phyloP scores from a whole-genome alignment of 2,113 vertebrate species.

The Rousettus leschenaultii region DNA sequence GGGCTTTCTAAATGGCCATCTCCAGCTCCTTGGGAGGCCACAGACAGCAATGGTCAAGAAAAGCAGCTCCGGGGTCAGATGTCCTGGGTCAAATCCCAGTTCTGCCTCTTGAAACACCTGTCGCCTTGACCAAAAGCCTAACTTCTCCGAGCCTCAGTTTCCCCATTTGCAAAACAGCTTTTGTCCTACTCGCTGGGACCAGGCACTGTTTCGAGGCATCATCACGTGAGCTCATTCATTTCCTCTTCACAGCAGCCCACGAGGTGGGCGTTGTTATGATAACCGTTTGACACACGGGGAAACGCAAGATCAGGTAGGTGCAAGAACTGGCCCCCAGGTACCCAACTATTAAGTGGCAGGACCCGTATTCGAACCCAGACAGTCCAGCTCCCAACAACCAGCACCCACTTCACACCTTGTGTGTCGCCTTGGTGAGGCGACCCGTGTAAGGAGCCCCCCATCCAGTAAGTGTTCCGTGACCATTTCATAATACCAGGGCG shows the following conservation, averaged over 20 bases:
- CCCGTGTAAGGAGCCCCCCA: not conserved
- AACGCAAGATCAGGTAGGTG: too few relatives aligned
- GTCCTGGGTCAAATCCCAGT: not conserved
- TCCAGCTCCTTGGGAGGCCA: not conserved
- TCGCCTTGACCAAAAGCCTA: not conserved
- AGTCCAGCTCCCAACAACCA: not conserved
- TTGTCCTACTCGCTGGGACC: not conserved
- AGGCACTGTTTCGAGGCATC: not conserved
- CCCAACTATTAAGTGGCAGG: not conserved
- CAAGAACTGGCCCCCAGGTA: not conserved
- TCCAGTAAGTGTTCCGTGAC: not conserved
- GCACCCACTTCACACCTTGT: too few relatives aligned
- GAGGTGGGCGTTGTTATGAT: not conserved
- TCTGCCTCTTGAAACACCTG: not conserved
- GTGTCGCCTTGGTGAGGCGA: not conserved
- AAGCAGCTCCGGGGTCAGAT: not conserved
- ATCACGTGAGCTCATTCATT: rapidly evolving
- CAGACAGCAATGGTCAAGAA: not conserved
- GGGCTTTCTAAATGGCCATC: not conserved
- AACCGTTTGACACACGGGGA: not conserved
- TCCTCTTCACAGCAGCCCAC: not conserved
- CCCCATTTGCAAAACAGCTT: not conserved
- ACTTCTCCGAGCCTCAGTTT: not conserved
- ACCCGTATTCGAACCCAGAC: not conserved
- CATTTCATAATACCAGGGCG: too few relatives aligned